Conservation (phyloP, 2,113 vertebrate species). For the Benitochromis conjunctus region DNA sequence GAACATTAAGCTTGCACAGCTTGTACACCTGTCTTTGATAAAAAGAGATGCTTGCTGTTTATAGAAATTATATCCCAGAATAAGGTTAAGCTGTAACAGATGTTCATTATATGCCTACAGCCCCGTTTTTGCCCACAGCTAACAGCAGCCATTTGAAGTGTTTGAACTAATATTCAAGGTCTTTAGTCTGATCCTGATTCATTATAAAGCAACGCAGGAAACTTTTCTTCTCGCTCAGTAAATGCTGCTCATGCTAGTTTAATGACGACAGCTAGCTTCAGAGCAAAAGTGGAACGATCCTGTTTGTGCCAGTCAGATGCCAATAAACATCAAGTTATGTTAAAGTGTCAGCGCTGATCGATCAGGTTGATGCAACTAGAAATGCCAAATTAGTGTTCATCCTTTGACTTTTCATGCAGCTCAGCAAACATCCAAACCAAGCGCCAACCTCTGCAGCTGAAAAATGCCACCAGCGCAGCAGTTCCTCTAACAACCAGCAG, state of each 20-base stretch:
- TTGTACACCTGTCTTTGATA: neutral
- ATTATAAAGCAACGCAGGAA: neutral
- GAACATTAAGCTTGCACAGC: fast-evolving
- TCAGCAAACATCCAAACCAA: too few species aligned
- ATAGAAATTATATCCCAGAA: neutral
- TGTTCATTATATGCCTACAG: neutral
- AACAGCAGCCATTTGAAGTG: neutral
- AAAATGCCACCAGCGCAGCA: too few species aligned
- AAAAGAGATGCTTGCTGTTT: neutral
- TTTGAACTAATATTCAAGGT: fast-evolving
- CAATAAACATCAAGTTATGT: too few species aligned
- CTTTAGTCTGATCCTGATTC: neutral
- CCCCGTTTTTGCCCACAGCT: neutral
- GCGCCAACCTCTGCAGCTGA: too few species aligned
- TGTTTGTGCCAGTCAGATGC: neutral
- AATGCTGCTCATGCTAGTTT: neutral
- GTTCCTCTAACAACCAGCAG: too few species aligned
- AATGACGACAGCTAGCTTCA: neutral
- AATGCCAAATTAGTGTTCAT: too few species aligned
- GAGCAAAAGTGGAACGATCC: neutral
- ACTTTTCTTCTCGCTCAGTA: fast-evolving
- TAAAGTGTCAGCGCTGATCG: too few species aligned
- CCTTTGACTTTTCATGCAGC: too few species aligned
- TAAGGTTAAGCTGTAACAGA: neutral
- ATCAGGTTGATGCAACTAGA: too few species aligned